phyloP scores from a whole-genome alignment of 2,888 invertebrate species.

The Mimumesa dahlbomi region DNA sequence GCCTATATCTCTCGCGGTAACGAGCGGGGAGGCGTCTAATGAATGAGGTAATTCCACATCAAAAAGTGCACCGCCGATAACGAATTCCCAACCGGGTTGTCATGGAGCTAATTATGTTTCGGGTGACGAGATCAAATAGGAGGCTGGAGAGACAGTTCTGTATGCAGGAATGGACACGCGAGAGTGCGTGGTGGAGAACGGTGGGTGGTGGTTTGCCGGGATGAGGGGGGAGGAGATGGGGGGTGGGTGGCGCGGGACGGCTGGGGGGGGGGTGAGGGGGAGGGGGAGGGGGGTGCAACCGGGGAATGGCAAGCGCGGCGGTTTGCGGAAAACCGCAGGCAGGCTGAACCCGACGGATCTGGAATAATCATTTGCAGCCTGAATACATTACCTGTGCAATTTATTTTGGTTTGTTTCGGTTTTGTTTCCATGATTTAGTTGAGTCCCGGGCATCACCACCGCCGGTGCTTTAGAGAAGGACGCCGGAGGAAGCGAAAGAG shows the following conservation, averaged over 20 bases:
- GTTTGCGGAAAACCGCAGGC: constrained; percentile 75
- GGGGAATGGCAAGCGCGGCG: constrained; percentile 65
- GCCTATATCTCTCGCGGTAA: background rate
- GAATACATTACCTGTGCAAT: constrained; percentile 77
- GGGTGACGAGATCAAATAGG: constrained; percentile 73
- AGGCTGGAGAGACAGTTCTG: constrained; percentile 59
- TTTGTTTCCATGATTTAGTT: constrained; percentile 75
- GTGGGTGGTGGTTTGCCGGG: constrained; percentile 43
- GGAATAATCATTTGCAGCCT: constrained; percentile 78
- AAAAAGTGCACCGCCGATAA: constrained; percentile 27
- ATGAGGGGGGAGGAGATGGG: too few species aligned
- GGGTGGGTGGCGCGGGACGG: constrained; percentile 13
- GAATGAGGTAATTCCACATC: background rate
- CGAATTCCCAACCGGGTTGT: constrained; percentile 52
- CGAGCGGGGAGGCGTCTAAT: background rate
- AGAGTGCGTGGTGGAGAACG: constrained; percentile 43
- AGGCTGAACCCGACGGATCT: constrained; percentile 73
- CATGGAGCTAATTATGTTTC: constrained; percentile 62
- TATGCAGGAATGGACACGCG: constrained; percentile 56
- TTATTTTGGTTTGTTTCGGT: constrained; percentile 77
- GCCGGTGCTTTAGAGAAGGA: background rate
- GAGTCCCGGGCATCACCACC: constrained; percentile 20
- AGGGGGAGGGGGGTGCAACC: constrained; percentile 53
- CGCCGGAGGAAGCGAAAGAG: constrained; percentile 6
- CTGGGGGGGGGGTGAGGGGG: constrained; percentile 17